phyloP scores from a whole-genome alignment of 1,140 invertebrate genomes.

The Trichonephila clavata region DNA sequence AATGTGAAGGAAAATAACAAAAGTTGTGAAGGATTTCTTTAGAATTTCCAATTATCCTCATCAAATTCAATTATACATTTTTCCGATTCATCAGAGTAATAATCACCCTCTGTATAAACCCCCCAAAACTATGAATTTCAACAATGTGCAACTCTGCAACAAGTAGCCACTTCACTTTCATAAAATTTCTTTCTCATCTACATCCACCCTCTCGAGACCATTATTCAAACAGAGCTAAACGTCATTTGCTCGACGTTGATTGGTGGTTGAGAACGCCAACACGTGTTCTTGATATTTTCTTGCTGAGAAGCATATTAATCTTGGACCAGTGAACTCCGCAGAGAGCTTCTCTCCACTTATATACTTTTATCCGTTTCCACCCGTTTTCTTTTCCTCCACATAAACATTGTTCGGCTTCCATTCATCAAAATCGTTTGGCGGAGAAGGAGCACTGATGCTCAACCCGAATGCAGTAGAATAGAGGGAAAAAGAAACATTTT shows the following conservation, averaged over 20 bases:
- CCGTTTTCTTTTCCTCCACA: not conserved
- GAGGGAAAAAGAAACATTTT: constrained; percentile 43
- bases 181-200: constrained; percentile 42
- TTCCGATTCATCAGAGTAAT: not conserved
- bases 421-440: constrained; percentile 65
- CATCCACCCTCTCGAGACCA: constrained; percentile 17
- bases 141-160: constrained; percentile 1
- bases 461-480: not conserved
- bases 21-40: not conserved
- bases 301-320: constrained; percentile 70
- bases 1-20: not conserved
- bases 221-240: constrained; percentile 74
- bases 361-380: constrained; percentile 66
- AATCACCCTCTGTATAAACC: not conserved
- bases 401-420: constrained; percentile 59
- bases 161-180: constrained; percentile 29
- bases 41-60: not conserved
- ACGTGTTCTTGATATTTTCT: constrained; percentile 74
- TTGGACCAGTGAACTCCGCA: constrained; percentile 60
- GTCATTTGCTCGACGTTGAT: constrained; percentile 70
- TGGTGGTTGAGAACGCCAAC: constrained; percentile 71
- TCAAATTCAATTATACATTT: not conserved
- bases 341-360: constrained; percentile 22
- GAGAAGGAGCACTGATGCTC: constrained; percentile 1
- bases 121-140: not conserved